Evolutionary conservation across 2,113 vertebrate genomes (phyloP), one percentile per base, ranked within the genome.

Genomic region (Excalfactoria chinensis): DNA sequence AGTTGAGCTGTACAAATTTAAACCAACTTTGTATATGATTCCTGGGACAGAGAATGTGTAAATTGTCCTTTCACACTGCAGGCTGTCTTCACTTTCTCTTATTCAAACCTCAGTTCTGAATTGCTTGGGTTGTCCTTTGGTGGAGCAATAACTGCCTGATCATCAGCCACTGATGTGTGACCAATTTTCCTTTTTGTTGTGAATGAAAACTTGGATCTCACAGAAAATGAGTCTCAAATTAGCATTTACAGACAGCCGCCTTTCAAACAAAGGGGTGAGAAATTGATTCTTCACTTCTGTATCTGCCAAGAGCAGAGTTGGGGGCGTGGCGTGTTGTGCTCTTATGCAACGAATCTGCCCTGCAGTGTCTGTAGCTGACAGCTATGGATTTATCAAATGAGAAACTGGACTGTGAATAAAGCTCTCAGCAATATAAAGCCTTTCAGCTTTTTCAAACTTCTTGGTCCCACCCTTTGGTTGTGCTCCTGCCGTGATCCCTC

Each of bases 391-490:
- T 88, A 55, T 87, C 81, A 79, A 69, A 84, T 75, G 55, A 82
- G 84, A 89, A 90, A 62, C 34, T 86, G 49, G n/a, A 63, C 77
- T 3, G 4, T 86, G 80, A 92, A 84, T 86, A 86, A 55, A 79
- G 35, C 58, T 82, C 84, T 13, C 28, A 75, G 53, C 63, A 89
- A n/a, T 78, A 84, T 90, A 88, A 94, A 87, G n/a, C n/a, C 40
- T 90, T 90, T 88, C 48, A 72, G 34, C 41, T 84, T 37, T 88
- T 91, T 51, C 77, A 68, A 56, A 40, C 9, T 5, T 74, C 72
- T 72, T 2, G 0, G 34, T 88, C 53, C 37, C 84, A 22, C 37
- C 28, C 63, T 82, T 92, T 93, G 55, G 21, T 86, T 93, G 49
- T 63, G 17, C 41, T 93, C 40, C 73, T 84, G 76, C 48, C 75